Conservation (phyloP, 2,888 invertebrate species). For the Ectemnius continuus region DNA sequence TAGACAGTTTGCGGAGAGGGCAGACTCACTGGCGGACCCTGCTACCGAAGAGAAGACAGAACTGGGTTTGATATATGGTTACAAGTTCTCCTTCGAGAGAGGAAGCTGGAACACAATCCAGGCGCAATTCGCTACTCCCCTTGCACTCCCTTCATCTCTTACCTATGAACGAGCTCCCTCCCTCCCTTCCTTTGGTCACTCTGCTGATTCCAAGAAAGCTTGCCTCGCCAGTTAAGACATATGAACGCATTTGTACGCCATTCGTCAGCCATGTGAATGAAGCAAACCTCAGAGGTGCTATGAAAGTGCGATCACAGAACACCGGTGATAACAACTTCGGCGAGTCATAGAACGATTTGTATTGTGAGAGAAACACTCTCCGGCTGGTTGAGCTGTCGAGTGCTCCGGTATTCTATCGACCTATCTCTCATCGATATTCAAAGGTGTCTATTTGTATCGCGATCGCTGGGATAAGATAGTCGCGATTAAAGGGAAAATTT, state of each 20-base stretch:
- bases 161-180: not conserved
- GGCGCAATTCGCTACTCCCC: conserved; percentile 59
- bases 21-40: conserved; percentile 56
- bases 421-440: not conserved
- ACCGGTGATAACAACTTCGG: conserved; percentile 28
- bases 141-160: conserved; percentile 8
- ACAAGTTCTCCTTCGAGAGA: conserved; percentile 61
- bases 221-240: conserved; percentile 52
- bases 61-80: conserved; percentile 69
- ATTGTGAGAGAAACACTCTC: not conserved
- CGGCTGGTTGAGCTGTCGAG: not conserved
- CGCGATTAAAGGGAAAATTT: not conserved
- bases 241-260: conserved; percentile 62
- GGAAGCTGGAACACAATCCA: conserved; percentile 67
- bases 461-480: not conserved
- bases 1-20: conserved; percentile 60
- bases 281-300: conserved; percentile 45
- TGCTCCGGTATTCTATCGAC: not conserved
- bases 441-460: not conserved
- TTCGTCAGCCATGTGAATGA: conserved; percentile 52
- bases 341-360: conserved; percentile 40
- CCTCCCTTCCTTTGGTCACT: conserved; percentile 42
- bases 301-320: conserved; percentile 56
- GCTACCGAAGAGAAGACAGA: conserved; percentile 63
- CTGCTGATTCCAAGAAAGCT: conserved; percentile 42